These are phyloP conservation scores for Mobula hypostoma DNA, from an alignment of 2,113 vertebrate genomes.

Conservation along the genomic window DNA sequence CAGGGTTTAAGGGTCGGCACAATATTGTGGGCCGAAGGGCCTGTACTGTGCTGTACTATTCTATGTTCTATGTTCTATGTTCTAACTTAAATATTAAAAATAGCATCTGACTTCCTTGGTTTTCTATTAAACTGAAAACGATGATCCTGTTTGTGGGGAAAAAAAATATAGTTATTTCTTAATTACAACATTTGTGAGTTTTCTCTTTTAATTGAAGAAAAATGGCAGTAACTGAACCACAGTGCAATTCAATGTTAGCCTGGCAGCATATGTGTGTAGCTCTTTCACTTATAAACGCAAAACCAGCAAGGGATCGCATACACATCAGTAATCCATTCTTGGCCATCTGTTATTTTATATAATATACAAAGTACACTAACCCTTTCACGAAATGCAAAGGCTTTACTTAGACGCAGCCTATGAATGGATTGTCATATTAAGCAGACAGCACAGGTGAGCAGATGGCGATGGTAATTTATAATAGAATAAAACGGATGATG, in stretches of 20 bases:
- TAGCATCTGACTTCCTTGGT: not conserved
- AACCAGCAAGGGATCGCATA: conserved; percentile 31
- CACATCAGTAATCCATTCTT: conserved; percentile 29
- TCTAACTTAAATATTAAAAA: not conserved
- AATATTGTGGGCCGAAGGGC: no score
- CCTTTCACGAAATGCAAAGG: not conserved
- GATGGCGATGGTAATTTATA: conserved; percentile 13
- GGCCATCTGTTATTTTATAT: conserved; percentile 29
- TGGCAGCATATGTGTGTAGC: conserved; percentile 14
- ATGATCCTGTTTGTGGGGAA: not conserved
- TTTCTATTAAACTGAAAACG: not conserved
- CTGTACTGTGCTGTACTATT: no score
- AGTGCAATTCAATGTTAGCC: not conserved
- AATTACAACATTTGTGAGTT: not conserved
- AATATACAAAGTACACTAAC: conserved; percentile 15
- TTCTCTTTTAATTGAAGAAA: not conserved
- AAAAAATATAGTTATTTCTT: not conserved
- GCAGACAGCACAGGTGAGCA: conserved; percentile 23
- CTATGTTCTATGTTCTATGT: no score
- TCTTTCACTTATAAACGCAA: not conserved
- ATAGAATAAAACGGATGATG: conserved; percentile 3
- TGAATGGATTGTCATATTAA: conserved; percentile 29
- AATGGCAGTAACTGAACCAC: not conserved
- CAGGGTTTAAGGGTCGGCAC: no score
- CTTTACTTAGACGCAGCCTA: not conserved